phyloP scores from a whole-genome alignment of 1,140 invertebrate genomes.

The Hirudo medicinalis region DNA sequence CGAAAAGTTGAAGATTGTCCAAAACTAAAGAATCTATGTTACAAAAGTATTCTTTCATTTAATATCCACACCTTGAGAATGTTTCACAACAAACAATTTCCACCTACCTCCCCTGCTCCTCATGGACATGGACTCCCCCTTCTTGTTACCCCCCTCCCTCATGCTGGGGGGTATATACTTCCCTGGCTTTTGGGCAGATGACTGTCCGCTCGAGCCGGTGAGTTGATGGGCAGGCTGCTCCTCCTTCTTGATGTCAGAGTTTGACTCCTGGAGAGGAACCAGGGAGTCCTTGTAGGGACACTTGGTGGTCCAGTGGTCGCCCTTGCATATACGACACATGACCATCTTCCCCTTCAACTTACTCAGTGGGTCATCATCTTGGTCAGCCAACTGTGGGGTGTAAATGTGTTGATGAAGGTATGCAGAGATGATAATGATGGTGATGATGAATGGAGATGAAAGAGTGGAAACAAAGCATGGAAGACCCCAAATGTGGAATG shows the following conservation, averaged over 20 bases:
- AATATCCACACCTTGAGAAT: neutral
- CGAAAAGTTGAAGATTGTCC: neutral
- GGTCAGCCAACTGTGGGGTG: slow-evolving; percentile 44
- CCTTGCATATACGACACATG: slow-evolving; percentile 80
- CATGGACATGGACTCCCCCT: slow-evolving; percentile 55
- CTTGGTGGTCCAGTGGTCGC: slow-evolving; percentile 87
- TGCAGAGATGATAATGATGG: neutral
- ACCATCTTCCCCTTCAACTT: slow-evolving; percentile 68
- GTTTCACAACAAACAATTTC: neutral
- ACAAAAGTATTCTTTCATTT: neutral
- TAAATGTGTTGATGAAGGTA: neutral
- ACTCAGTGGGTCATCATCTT: slow-evolving; percentile 67
- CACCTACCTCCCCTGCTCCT: slow-evolving; percentile 27
- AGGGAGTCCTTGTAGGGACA: slow-evolving; percentile 87
- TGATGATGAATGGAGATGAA: no score
- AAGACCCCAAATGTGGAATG: no score
- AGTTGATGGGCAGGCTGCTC: slow-evolving; percentile 29
- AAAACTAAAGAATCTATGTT: neutral
- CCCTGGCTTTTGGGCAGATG: slow-evolving; percentile 26
- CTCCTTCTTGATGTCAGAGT: slow-evolving; percentile 32
- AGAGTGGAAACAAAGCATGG: no score
- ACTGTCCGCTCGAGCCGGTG: slow-evolving; percentile 24
- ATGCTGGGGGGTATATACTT: slow-evolving; percentile 67
- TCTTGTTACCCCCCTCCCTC: slow-evolving; percentile 61
- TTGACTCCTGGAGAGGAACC: slow-evolving; percentile 28